A percentile compares a stretch with the other conserved stretches of the same genome.
These are phyloP conservation scores for Cephus pygmeus DNA, from an alignment of 2,888 invertebrate species.

Conservation along the genomic window DNA sequence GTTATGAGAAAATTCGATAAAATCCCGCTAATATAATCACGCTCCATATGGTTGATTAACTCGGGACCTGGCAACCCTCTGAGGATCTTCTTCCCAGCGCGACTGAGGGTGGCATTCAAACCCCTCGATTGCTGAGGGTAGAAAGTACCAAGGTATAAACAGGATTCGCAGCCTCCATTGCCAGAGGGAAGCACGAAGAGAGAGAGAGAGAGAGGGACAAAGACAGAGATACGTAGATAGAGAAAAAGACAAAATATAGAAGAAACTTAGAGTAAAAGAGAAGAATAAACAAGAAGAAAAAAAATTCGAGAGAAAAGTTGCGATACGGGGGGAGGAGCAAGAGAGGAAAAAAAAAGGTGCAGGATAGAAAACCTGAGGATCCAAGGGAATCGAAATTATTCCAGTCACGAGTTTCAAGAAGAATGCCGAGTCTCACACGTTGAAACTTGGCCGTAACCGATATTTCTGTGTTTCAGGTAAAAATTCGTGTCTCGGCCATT, in stretches of 20 bases:
- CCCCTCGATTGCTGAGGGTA: constrained; percentile 21
- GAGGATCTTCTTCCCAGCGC: constrained; percentile 33
- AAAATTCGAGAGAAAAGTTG: constrained; percentile 23
- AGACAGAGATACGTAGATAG: constrained; percentile 31
- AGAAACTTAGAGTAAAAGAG: constrained; percentile 7
- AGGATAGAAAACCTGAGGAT: background rate
- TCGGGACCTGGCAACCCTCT: constrained; percentile 45
- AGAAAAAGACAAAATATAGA: constrained; percentile 23
- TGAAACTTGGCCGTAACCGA: constrained; percentile 30
- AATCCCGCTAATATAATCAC: constrained; percentile 60
- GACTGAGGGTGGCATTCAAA: constrained; percentile 1
- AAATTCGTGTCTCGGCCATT: background rate
- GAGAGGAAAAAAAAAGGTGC: constrained; percentile 4
- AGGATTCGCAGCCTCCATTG: constrained; percentile 26
- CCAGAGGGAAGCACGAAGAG: constrained; percentile 30
- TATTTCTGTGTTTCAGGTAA: constrained; percentile 27
- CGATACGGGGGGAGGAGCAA: constrained; percentile 5
- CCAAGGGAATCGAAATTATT: background rate
- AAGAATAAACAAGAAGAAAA: constrained; percentile 1
- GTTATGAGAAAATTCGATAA: constrained; percentile 55
- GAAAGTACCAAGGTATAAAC: constrained; percentile 36
- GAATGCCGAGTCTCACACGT: background rate
- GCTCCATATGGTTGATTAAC: constrained; percentile 60
- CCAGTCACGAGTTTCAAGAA: background rate
- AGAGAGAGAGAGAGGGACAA: constrained; percentile 24